phyloP scores from a whole-genome alignment of 2,888 invertebrate genomes.

The Drosophila mulleri region DNA sequence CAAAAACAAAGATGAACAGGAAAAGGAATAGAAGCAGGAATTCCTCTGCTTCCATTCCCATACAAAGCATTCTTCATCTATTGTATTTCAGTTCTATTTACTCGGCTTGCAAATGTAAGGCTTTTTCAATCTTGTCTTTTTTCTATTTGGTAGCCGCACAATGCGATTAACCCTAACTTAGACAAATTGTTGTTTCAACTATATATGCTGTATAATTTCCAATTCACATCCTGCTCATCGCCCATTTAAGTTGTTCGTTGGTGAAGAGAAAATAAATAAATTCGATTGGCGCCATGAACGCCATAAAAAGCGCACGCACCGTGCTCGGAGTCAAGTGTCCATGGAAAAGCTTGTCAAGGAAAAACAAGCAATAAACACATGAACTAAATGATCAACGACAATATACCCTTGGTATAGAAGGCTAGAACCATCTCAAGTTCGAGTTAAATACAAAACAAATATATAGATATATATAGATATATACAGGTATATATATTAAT shows the following conservation, averaged over 20 bases:
- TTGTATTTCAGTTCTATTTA: conserved; percentile 10
- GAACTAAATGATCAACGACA: not conserved
- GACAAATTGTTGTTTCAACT: conserved; percentile 22
- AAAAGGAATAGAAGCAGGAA: conserved; percentile 16
- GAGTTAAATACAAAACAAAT: not conserved
- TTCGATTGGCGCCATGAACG: conserved; percentile 70
- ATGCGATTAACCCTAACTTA: conserved; percentile 18
- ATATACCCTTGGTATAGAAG: conserved; percentile 8
- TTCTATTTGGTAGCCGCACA: conserved; percentile 8
- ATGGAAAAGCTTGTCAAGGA: conserved; percentile 33
- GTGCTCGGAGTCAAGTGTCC: conserved; percentile 31
- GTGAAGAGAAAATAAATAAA: conserved; percentile 14
- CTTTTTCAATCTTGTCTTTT: conserved; percentile 8
- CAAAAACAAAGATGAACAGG: not conserved
- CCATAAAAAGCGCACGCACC: conserved; percentile 65
- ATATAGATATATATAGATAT: not conserved
- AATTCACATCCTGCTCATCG: conserved; percentile 41
- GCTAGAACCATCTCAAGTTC: not conserved
- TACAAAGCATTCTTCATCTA: conserved; percentile 6
- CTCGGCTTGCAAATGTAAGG: conserved; percentile 8
- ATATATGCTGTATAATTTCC: conserved; percentile 13
- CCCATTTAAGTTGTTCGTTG: conserved; percentile 39
- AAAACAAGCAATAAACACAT: conserved; percentile 19
- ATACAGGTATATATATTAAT: too few relatives aligned
- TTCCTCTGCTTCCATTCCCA: conserved; percentile 4